Evolutionary conservation across 2,113 vertebrate genomes (phyloP), one percentile per base, ranked within the genome.

Genomic region (Sturnus vulgaris): DNA sequence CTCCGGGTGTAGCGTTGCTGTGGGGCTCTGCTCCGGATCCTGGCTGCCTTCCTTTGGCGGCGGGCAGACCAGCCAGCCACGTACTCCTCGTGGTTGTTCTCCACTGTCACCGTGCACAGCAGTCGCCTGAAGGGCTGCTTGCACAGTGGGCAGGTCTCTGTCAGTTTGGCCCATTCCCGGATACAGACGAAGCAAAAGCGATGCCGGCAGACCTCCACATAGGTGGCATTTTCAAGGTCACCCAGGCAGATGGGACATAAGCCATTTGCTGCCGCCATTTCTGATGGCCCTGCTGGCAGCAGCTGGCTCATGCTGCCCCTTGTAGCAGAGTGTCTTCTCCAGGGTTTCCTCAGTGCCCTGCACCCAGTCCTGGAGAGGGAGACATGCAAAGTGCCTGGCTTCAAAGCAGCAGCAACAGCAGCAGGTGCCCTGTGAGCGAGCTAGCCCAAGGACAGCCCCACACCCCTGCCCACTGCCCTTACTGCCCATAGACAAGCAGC

Each of bases 21-120:
- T 19, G n/a, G 21, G 55, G 17, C 31, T 31, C 55, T 31, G 17
- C 70, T 61, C 30, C 0, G 2, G 3, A 11, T 40, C 40, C 61
- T 21, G 46, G n/a, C 39, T 60, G 30, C n/a, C 33, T 39, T 53
- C n/a, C 53, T 35, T 6, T 4, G n/a, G 24, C 0, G 0, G 28
- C 0, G 0, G 52, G 60, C 55, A 47, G 47, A 6, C 18, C 14
- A 10, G 30, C 4, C 39, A 40, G 35, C 11, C 24, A 5, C 21
- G 0, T 1, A 1, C 3, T 60, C 30, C 63, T 47, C 0, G 0
- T 9, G 27, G 55, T 0, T 47, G n/a, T 1, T n/a, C 17, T 35
- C 40, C 0, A 0, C 47, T 40, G 40, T 18, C 16, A 12, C 25
- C 0, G 21, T 0, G 1, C 3, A 0, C 40, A 90, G 70, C 55